Evolutionary conservation across 2,113 vertebrate species (phyloP).

Genomic region (Melanotaenia duboulayi): DNA sequence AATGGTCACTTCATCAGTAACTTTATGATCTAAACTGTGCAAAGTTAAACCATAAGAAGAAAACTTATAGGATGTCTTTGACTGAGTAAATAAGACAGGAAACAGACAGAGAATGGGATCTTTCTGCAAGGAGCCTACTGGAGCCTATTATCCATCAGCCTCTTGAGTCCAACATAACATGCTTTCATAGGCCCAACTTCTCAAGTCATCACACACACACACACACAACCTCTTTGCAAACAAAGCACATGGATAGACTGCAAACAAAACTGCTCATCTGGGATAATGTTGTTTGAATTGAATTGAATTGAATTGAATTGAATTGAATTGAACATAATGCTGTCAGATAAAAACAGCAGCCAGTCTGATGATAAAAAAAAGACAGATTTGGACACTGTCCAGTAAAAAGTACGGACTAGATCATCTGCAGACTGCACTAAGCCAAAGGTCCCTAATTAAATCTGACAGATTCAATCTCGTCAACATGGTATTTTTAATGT

Average conservation of each 20-base stretch:
- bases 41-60: constrained; percentile 58
- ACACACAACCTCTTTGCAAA: neutral
- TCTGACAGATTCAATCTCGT: constrained; percentile 77
- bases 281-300: no score
- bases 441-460: constrained; percentile 71
- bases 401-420: constrained; percentile 70
- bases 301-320: no score
- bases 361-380: constrained; percentile 15
- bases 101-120: neutral
- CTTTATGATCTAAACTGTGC: constrained; percentile 65
- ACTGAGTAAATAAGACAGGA: constrained; percentile 11
- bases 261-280: no score
- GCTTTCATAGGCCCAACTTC: constrained; percentile 5
- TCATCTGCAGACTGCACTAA: constrained; percentile 67
- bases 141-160: constrained; percentile 68
- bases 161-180: constrained; percentile 16
- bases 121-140: constrained; percentile 38
- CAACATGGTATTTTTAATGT: constrained; percentile 59
- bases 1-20: constrained; percentile 77
- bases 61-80: constrained; percentile 32
- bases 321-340: neutral
- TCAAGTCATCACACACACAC: neutral
- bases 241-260: no score
- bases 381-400: constrained; percentile 75
- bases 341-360: constrained; percentile 16